Conservation (phyloP, 2,797 vertebrate genomes). For the Loris lydekkerianus region DNA sequence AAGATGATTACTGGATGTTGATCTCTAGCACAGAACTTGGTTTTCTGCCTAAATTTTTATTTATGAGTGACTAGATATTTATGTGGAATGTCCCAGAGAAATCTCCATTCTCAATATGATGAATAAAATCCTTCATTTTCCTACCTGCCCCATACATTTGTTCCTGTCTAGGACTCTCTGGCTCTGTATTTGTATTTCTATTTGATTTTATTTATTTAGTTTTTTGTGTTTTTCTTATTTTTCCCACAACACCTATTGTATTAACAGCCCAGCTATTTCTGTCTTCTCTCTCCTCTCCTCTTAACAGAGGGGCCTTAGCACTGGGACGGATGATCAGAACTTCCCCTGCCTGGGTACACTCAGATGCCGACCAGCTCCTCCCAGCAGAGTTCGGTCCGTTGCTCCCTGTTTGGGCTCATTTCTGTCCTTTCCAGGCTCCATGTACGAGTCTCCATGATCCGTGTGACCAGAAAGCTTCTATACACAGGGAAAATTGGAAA, state of each 20-base stretch:
- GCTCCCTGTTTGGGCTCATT: accelerated
- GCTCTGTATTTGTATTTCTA: neutral
- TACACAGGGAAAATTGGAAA: no score
- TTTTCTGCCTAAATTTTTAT: neutral
- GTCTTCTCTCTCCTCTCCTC: neutral
- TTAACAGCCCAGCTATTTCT: neutral
- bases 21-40: neutral
- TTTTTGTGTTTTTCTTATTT: neutral
- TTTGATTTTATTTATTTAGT: neutral
- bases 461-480: no score
- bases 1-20: neutral
- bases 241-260: neutral
- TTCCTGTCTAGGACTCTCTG: neutral
- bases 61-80: neutral
- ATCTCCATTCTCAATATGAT: neutral
- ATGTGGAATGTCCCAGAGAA: neutral
- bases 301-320: neutral
- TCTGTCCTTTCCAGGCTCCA: neutral
- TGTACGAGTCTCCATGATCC: no score
- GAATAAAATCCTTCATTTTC: neutral
- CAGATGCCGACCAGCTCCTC: neutral
- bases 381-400: neutral
- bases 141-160: no score
- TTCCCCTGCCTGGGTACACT: accelerated
- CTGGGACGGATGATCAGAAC: neutral